Evolutionary conservation across 2,797 vertebrate genomes (phyloP).

Genomic region (Mormyrops boulengeri): DNA sequence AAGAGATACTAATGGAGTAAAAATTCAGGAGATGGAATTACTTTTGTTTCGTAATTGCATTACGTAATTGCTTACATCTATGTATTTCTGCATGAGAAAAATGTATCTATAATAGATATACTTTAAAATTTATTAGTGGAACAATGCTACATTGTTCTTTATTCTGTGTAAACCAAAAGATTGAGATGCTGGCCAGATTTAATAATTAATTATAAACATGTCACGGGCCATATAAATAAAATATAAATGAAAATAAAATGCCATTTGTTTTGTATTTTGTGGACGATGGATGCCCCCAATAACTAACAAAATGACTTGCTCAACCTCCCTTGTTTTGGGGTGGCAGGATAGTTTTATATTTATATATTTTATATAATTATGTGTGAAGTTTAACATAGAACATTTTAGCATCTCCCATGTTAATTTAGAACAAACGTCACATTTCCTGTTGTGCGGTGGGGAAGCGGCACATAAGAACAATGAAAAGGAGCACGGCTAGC

Average conservation of each 20-base stretch:
- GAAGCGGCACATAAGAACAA: not conserved
- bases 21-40: not conserved
- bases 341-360: not conserved
- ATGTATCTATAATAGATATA: not conserved
- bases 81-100: not conserved
- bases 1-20: not conserved
- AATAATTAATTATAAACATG: not conserved
- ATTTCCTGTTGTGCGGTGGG: not conserved
- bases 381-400: not conserved
- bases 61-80: too few species aligned
- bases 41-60: not conserved
- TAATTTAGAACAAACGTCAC: not conserved
- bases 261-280: not conserved
- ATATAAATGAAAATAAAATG: not conserved
- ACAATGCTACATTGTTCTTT: not conserved
- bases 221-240: not conserved
- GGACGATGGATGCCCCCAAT: not conserved
- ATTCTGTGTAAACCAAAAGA: not conserved
- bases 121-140: not conserved
- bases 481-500: not conserved
- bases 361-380: too few species aligned
- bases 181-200: not conserved
- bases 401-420: not conserved
- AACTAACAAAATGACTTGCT: not conserved
- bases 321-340: not conserved